Percentiles rank a stretch among this genome's conserved stretches.
These are phyloP conservation scores for Sarcophaga caerulescens DNA, from an alignment of 2,888 invertebrate species.

Conservation along the genomic window DNA sequence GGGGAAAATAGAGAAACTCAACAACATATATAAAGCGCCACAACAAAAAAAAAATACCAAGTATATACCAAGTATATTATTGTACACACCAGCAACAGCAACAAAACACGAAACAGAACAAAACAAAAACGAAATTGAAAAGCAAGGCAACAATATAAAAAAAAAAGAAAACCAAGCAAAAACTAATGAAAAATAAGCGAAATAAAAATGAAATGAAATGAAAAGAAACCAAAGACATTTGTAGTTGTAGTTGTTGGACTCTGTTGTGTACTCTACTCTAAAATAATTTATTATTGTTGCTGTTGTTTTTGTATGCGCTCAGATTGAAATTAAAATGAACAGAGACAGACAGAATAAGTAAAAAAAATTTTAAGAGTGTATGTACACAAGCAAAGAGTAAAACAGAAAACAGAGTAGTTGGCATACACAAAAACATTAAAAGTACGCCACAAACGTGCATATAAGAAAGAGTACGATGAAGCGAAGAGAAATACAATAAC, in stretches of 20 bases:
- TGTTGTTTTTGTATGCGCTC: constrained; percentile 42
- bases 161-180: constrained; percentile 57
- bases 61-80: constrained; percentile 11
- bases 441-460: neutral
- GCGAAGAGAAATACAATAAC: constrained; percentile 39
- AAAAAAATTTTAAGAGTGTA: constrained; percentile 33
- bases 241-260: constrained; percentile 11
- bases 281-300: constrained; percentile 10
- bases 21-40: constrained; percentile 77
- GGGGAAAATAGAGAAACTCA: constrained; percentile 79
- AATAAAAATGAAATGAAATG: constrained; percentile 42
- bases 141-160: constrained; percentile 33
- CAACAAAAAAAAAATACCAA: constrained; percentile 66
- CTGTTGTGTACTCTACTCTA: constrained; percentile 28
- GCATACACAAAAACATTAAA: constrained; percentile 44
- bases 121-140: constrained; percentile 46
- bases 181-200: constrained; percentile 29
- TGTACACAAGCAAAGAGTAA: constrained; percentile 53
- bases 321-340: constrained; percentile 43
- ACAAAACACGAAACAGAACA: constrained; percentile 54
- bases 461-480: constrained; percentile 21
- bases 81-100: constrained; percentile 8
- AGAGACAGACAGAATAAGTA: no score
- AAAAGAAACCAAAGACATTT: constrained; percentile 47
- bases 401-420: constrained; percentile 65